Conservation (phyloP, 2,797 vertebrate genomes). For the Aplochiton taeniatus region DNA sequence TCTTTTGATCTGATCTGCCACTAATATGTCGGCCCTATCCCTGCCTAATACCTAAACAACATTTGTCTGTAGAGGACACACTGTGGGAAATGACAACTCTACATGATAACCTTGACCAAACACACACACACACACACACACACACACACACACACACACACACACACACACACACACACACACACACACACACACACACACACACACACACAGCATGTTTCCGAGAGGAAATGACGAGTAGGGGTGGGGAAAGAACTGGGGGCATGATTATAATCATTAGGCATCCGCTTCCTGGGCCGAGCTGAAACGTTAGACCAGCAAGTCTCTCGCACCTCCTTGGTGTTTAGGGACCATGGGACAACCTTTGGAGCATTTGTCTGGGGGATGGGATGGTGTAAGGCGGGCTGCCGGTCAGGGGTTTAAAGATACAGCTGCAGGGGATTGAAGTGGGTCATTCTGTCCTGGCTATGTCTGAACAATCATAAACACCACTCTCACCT, state of each 20-base stretch:
- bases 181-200: conserved; percentile 6
- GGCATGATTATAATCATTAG: conserved; percentile 20
- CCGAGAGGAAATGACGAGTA: conserved; percentile 4
- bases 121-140: conserved; percentile 6
- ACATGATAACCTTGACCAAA: conserved; percentile 16
- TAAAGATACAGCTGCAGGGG: conserved; percentile 47
- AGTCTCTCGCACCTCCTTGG: background rate
- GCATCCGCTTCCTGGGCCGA: conserved; percentile 12
- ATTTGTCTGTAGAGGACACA: conserved; percentile 23
- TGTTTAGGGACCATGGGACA: conserved; percentile 20
- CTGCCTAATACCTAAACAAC: background rate
- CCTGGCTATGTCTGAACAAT: conserved; percentile 45
- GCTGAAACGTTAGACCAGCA: conserved; percentile 13
- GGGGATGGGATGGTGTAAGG: conserved; percentile 11
- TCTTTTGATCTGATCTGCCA: conserved; percentile 47
- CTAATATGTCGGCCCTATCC: conserved; percentile 44
- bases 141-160: conserved; percentile 1
- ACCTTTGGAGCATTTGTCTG: conserved; percentile 28
- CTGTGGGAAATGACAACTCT: conserved; percentile 19
- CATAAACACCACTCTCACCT: conserved; percentile 61
- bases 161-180: conserved; percentile 11
- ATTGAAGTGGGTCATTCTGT: conserved; percentile 48
- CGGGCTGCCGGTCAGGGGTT: conserved; percentile 25
- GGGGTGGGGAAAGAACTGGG: conserved; percentile 20
- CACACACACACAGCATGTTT: background rate